phyloP scores from a whole-genome alignment of 2,113 vertebrate genomes.

The Panthera tigris region DNA sequence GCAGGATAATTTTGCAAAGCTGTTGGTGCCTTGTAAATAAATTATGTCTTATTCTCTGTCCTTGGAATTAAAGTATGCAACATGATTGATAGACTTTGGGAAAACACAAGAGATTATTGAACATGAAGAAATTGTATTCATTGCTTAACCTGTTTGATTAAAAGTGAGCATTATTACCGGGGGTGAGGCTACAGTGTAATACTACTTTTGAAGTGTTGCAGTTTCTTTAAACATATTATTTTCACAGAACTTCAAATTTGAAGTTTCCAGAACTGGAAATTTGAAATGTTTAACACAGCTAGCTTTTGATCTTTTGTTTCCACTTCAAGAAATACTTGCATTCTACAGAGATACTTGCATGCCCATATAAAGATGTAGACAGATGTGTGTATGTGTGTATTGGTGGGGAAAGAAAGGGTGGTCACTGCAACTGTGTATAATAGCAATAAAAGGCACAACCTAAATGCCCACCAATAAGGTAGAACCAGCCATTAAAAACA shows the following conservation, averaged over 20 bases:
- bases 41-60: neutral
- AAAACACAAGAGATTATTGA: constrained; percentile 9
- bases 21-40: constrained; percentile 8
- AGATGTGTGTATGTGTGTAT: neutral
- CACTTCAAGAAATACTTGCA: neutral
- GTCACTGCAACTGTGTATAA: neutral
- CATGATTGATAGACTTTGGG: constrained; percentile 5
- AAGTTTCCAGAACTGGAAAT: constrained; percentile 13
- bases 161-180: neutral
- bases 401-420: neutral
- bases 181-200: neutral
- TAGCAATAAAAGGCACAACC: neutral
- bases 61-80: constrained; percentile 29
- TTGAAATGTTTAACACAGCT: neutral
- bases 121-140: neutral
- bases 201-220: neutral
- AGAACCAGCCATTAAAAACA: neutral
- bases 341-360: neutral
- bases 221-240: constrained; percentile 1
- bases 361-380: neutral
- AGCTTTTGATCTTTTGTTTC: constrained; percentile 3
- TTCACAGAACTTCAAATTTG: constrained; percentile 27
- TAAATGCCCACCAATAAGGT: neutral
- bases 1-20: constrained; percentile 42
- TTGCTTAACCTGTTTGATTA: neutral